These are phyloP conservation scores for Linurgus olivaceus DNA, from an alignment of 2,797 vertebrate species.

Conservation along the genomic window DNA sequence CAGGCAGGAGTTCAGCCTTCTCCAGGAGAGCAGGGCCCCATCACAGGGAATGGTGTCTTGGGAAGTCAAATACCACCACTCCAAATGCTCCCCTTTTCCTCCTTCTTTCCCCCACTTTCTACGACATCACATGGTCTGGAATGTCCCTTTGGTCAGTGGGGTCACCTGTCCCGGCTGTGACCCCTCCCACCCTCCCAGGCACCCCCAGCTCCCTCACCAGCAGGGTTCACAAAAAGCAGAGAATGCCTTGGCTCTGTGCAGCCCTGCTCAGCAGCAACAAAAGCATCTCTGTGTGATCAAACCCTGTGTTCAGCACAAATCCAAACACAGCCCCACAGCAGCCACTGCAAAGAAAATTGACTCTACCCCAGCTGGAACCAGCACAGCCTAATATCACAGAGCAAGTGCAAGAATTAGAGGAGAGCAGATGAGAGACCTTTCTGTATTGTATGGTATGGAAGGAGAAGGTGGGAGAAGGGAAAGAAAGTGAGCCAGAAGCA, in stretches of 20 bases:
- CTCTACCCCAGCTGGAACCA: rapidly evolving
- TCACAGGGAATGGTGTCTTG: background rate
- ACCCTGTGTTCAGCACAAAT: background rate
- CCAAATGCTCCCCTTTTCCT: background rate
- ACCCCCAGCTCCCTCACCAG: background rate
- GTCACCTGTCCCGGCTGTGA: background rate
- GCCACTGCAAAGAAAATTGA: background rate
- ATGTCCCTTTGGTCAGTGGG: background rate
- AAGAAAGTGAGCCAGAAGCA: background rate
- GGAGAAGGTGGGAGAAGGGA: background rate
- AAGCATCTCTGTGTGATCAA: background rate
- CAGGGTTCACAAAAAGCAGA: background rate
- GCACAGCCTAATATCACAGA: background rate
- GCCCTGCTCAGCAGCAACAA: background rate
- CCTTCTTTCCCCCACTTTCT: background rate
- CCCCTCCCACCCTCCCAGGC: background rate
- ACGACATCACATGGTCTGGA: background rate
- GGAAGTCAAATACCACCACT: rapidly evolving
- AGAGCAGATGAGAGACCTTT: background rate
- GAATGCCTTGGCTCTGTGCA: background rate
- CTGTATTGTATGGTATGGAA: background rate
- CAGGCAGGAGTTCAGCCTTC: background rate
- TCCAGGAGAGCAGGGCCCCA: background rate
- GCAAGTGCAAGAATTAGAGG: background rate
- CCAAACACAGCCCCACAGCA: background rate